Base-by-base conservation (phyloP, 1,140 invertebrate genomes). In the Scaptomyza pallida region DNA sequence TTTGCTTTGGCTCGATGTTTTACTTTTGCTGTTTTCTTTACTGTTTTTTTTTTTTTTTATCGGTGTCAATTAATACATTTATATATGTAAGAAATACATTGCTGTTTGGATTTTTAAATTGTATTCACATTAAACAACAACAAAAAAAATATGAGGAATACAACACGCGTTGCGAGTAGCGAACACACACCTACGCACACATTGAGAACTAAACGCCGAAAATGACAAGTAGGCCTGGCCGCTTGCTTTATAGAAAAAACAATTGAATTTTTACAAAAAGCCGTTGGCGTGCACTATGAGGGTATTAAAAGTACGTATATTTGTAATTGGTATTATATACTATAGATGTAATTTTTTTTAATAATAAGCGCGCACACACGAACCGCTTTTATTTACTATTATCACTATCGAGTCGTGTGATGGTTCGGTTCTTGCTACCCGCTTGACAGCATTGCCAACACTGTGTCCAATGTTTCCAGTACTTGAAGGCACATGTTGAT, bases 381-480 rank as follows among this genome's bases (percentile, higher is more conserved):
- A 68, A 55, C 55, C 63, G 63, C 41, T 60, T 41, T 60, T 67
- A 59, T 52, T 65, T 72, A 60, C 43, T 72, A 65, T 68, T 60
- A 72, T 67, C 33, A 63, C 33, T 26, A n/a, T n/a, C 26, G 48
- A 60, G 52, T 64, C 54, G 67, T 65, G 54, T 50, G 51, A 50
- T 63, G 59, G 43, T 62, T 61, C 62, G 43, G 43, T 47, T 56
- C 55, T 37, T 59, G 63, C 57, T 68, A 61, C 57, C 64, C 56
- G 47, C 43, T 62, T 35, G 59, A 62, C 57, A 52, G 59, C 59
- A 33, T 70, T 71, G 61, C 60, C 60, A 56, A 62, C 59, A 61
- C 65, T 69, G 60, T 56, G 26, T 37, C 15, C n/a, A 33, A 26
- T 55, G 48, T 62, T 62, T 43, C 50, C 10, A 52, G 30, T 23